These are phyloP conservation scores for Ceratitis capitata DNA, from an alignment of 1,140 invertebrate species.

Conservation along the genomic window DNA sequence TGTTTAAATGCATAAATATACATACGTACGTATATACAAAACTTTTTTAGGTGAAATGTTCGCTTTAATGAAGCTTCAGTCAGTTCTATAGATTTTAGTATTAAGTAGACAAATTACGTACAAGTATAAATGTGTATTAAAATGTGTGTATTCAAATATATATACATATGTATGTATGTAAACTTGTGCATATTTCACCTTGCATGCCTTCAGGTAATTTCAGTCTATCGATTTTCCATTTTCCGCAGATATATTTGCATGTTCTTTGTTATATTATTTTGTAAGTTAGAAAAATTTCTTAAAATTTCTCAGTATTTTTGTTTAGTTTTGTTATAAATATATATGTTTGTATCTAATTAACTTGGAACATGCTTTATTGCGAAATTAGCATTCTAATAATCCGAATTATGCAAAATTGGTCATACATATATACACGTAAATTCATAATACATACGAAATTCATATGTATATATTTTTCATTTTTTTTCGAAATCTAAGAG, in stretches of 20 bases:
- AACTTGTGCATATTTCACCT: not conserved
- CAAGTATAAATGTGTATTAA: not conserved
- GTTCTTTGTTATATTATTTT: no score
- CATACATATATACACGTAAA: no score
- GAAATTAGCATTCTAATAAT: no score
- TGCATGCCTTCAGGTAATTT: slow-evolving; percentile 26
- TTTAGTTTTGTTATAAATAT: no score
- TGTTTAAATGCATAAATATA: not conserved
- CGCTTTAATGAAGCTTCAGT: not conserved
- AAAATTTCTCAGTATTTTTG: no score
- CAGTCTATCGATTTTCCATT: slow-evolving; percentile 20
- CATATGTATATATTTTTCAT: no score
- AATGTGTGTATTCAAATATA: not conserved
- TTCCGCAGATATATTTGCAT: not conserved
- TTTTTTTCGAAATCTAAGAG: no score
- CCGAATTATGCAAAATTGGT: no score
- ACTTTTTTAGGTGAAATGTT: not conserved
- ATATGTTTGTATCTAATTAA: no score
- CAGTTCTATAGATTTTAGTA: not conserved
- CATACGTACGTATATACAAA: not conserved
- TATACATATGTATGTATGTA: not conserved
- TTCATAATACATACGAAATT: no score
- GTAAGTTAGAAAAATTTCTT: no score
- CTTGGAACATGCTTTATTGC: no score
- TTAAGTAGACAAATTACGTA: not conserved